Evolutionary conservation across 1,140 invertebrate genomes (phyloP), one percentile per base, ranked within the genome.

Genomic region (Dolichoris vasculosae): DNA sequence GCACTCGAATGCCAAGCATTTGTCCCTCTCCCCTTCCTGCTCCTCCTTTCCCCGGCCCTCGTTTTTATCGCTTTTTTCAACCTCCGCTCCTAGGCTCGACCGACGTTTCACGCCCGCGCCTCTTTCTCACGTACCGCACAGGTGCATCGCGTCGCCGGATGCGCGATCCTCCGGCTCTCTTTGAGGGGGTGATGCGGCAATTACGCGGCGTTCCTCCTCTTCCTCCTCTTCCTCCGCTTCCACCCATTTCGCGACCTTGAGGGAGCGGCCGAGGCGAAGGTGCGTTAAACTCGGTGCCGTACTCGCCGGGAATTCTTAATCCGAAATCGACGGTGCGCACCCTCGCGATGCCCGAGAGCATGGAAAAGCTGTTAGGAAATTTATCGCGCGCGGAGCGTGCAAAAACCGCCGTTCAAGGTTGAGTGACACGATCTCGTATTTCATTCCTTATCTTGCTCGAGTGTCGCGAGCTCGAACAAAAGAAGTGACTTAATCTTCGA

Each of bases 331-430:
- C 8, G 38, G 38, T 17, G 69, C 69, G 23, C 55, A 59, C 55
- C 55, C 59, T 23, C 30, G 43, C 11, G 40, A n/a, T 26, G 63
- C 9, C 23, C 17, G 46, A 20, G 48, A 48, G 75, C 76, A 71
- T 8, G 76, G 75, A 84, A 79, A 84, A 59, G 76, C 76, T 84
- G 76, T 84, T 84, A 73, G 76, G 83, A 79, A 79, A 84, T 40
- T 32, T 76, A 77, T 83, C 55, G 71, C 67, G 69, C 38, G 46
- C 67, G 69, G 11, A 38, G 26, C 43, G 80, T 59, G 69, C 69
- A 59, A 40, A 78, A 78, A 78, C 4, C 46, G 26, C 38, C 26
- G 48, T 40, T 76, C 80, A 82, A 82, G 80, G 82, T 51, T 83
- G 82, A 59, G 48, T 75, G 82, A 83, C 55, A 32, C 73, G 55